A percentile compares a stretch with the other conserved stretches of the same genome.
Evolutionary conservation across 2,888 invertebrate genomes (phyloP).

Genomic region (Mesochorus sp.): DNA sequence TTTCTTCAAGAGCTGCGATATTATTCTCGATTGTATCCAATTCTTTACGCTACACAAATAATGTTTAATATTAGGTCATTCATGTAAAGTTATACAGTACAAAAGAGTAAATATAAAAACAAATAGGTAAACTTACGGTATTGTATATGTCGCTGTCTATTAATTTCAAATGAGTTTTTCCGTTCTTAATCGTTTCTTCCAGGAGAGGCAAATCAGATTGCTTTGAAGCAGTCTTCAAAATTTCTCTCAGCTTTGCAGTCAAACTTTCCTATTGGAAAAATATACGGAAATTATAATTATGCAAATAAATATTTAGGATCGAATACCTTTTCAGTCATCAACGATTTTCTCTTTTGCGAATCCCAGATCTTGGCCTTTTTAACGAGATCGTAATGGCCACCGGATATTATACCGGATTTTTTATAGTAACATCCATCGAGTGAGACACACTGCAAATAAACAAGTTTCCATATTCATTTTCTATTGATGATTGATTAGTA

Average conservation of each 20-base stretch:
- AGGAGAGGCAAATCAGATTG: constrained; percentile 5
- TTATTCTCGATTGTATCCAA: constrained; percentile 86
- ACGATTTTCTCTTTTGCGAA: not conserved
- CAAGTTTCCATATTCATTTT: not conserved
- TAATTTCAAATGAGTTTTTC: constrained; percentile 5
- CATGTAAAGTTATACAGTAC: not conserved
- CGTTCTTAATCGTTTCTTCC: not conserved
- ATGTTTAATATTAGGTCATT: not conserved
- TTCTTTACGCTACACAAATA: constrained; percentile 84
- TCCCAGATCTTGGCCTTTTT: constrained; percentile 98
- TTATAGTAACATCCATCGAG: constrained; percentile 98
- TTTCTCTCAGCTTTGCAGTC: not conserved
- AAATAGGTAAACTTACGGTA: not conserved
- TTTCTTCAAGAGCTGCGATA: constrained; percentile 84
- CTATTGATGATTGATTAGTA: not conserved
- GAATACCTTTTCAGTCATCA: constrained; percentile 17
- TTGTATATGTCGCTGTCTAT: not conserved
- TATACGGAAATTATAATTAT: not conserved
- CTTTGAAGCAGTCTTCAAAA: not conserved
- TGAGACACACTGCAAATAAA: constrained; percentile 89
- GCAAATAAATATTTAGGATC: not conserved
- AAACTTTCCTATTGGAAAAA: constrained; percentile 13
- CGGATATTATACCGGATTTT: constrained; percentile 97
- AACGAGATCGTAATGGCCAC: constrained; percentile 88
- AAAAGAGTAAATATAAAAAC: not conserved